Percentiles rank a stretch among this genome's conserved stretches.
phyloP scores from a whole-genome alignment of 2,113 vertebrate species.

The Calyptommatus sinebrachiatus region DNA sequence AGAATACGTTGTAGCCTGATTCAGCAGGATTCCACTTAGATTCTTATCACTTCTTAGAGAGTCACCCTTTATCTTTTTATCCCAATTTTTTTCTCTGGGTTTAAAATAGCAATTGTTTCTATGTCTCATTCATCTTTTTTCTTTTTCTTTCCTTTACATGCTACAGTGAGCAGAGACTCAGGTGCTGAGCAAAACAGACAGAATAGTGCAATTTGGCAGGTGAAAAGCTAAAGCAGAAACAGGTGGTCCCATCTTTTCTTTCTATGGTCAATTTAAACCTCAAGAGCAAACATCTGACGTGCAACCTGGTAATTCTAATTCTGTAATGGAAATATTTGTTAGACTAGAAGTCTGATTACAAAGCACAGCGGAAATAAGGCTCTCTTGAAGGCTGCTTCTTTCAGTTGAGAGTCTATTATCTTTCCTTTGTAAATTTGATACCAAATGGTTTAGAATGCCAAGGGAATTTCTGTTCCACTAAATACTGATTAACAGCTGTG shows the following conservation, averaged over 20 bases:
- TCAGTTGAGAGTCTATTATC: slow-evolving; percentile 1
- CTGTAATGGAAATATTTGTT: not conserved
- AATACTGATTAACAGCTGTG: slow-evolving; percentile 28
- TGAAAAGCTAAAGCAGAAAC: not conserved
- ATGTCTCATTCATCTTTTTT: not conserved
- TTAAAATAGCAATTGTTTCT: not conserved
- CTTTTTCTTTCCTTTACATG: not conserved
- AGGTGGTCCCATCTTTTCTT: not conserved
- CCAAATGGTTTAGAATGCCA: slow-evolving; percentile 4
- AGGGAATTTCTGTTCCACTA: slow-evolving; percentile 8
- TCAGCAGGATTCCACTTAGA: too few relatives aligned
- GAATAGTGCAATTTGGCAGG: not conserved
- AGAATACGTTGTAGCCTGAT: too few relatives aligned
- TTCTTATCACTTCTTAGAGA: not conserved
- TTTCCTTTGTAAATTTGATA: slow-evolving; percentile 23
- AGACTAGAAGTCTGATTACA: slow-evolving; percentile 29
- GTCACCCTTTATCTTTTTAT: not conserved
- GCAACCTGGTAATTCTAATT: not conserved
- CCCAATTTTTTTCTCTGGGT: not conserved
- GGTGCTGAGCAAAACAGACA: not conserved
- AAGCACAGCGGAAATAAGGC: not conserved
- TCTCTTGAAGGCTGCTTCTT: slow-evolving; percentile 23
- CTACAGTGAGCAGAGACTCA: not conserved
- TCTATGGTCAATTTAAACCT: not conserved
- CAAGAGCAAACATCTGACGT: not conserved